These are phyloP conservation scores for Spheniscus humboldti DNA, from an alignment of 2,797 vertebrate genomes.

Conservation along the genomic window DNA sequence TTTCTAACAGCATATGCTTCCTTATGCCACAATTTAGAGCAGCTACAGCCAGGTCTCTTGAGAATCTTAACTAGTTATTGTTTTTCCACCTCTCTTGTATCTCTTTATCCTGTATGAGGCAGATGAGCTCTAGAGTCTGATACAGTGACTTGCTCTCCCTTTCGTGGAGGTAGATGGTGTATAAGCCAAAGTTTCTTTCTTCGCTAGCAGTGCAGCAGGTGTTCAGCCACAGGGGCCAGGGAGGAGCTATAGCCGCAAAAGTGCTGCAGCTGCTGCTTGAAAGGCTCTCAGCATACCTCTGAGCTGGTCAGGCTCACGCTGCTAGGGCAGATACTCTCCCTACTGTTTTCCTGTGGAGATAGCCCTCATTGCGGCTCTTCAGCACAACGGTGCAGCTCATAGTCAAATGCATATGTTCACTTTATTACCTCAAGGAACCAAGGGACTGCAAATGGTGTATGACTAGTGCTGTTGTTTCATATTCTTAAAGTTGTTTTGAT, in stretches of 20 bases:
- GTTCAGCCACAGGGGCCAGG: background rate
- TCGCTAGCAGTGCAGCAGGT: background rate
- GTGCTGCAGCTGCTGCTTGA: background rate
- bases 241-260: background rate
- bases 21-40: background rate
- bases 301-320: background rate
- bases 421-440: background rate
- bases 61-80: background rate
- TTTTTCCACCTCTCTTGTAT: background rate
- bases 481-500: background rate
- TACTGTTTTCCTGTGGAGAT: background rate
- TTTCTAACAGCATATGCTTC: background rate
- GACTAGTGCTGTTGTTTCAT: background rate
- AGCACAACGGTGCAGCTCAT: background rate
- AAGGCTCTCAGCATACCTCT: background rate
- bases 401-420: background rate
- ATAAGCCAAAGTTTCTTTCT: background rate
- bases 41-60: background rate
- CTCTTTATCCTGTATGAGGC: background rate
- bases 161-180: background rate
- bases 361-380: background rate
- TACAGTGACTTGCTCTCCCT: background rate
- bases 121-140: background rate
- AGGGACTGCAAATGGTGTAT: background rate
- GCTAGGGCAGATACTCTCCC: background rate